phyloP scores from a whole-genome alignment of 2,888 invertebrate species.

The Megastigmus dorsalis region DNA sequence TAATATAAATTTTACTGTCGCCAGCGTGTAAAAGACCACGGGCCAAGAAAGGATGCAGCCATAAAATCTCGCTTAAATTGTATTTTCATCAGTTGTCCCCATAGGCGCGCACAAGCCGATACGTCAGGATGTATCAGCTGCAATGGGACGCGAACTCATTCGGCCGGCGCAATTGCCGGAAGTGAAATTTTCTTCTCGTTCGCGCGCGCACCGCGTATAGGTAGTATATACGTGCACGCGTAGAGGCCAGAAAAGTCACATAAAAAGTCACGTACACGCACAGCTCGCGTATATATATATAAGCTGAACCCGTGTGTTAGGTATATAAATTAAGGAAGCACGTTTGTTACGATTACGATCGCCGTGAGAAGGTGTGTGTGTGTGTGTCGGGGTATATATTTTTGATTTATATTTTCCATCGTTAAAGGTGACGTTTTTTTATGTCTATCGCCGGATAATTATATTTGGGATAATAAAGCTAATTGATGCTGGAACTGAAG shows the following conservation, averaged over 20 bases:
- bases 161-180: constrained; percentile 45
- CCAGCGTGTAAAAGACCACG: no score
- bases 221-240: no score
- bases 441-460: no score
- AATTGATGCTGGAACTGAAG: no score
- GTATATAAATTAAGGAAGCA: constrained; percentile 39
- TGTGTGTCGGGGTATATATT: background rate
- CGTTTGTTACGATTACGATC: constrained; percentile 13
- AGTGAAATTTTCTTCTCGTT: constrained; percentile 52
- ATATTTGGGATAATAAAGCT: no score
- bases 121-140: constrained; percentile 9
- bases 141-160: constrained; percentile 32
- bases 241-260: constrained; percentile 9
- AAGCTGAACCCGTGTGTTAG: background rate
- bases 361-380: background rate
- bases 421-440: background rate
- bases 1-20: no score
- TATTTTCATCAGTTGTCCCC: background rate
- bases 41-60: no score
- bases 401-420: background rate
- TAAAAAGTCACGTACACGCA: background rate
- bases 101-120: background rate
- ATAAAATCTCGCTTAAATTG: no score
- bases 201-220: background rate
- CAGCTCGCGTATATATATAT: background rate